A percentile compares a stretch with the other conserved stretches of the same genome.
These are phyloP conservation scores for Drosophila antonietae DNA, from an alignment of 2,888 invertebrate genomes.

Conservation along the genomic window DNA sequence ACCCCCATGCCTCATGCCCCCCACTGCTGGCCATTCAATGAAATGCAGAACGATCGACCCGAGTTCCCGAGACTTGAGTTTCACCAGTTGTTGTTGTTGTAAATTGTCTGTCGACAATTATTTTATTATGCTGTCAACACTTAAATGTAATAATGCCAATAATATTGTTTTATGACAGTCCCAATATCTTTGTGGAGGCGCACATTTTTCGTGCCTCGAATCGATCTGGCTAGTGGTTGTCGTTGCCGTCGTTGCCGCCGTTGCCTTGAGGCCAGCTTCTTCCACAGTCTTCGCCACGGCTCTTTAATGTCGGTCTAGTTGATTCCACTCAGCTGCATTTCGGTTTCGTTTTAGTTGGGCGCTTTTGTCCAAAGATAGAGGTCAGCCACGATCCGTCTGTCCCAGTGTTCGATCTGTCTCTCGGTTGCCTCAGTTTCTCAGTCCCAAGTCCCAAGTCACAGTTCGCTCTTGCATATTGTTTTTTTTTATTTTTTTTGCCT, in stretches of 20 bases:
- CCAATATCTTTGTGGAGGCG: conserved; percentile 69
- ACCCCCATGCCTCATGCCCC: neutral
- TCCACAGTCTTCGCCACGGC: conserved; percentile 39
- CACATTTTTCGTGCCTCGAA: conserved; percentile 59
- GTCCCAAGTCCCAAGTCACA: conserved; percentile 17
- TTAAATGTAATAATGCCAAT: conserved; percentile 83
- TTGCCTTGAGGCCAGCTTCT: conserved; percentile 45
- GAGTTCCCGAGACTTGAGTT: conserved; percentile 45
- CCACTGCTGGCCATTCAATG: neutral
- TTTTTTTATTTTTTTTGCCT: neutral
- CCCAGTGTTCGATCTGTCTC: conserved; percentile 8
- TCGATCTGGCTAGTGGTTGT: conserved; percentile 39
- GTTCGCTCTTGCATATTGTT: conserved; percentile 44
- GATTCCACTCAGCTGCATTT: conserved; percentile 62
- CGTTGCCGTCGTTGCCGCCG: conserved; percentile 17
- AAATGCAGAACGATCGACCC: conserved; percentile 40
- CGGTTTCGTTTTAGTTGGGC: conserved; percentile 74
- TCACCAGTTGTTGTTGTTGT: conserved; percentile 65
- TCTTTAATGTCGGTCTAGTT: conserved; percentile 77
- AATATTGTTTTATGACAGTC: conserved; percentile 82
- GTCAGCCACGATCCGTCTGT: conserved; percentile 71
- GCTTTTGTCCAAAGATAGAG: conserved; percentile 63
- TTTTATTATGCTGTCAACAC: conserved; percentile 84
- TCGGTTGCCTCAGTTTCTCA: conserved; percentile 17
- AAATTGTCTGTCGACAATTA: conserved; percentile 83